Conservation (phyloP, 2,797 vertebrate species). For the Cheirogaleus major region DNA sequence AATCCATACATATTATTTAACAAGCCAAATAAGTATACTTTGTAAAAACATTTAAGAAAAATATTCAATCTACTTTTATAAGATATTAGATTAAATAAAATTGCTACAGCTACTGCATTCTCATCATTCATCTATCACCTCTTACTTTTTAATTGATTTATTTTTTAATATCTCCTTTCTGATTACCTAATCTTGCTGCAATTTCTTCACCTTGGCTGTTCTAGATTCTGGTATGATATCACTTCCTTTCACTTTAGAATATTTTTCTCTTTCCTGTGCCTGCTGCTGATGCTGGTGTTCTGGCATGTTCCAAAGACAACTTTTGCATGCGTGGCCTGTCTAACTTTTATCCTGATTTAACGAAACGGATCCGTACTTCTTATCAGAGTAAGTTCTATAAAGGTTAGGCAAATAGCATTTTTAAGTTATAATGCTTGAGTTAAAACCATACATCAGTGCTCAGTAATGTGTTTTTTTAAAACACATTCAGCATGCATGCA, state of each 20-base stretch:
- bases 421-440: slow-evolving; percentile 80
- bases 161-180: slow-evolving; percentile 79
- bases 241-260: slow-evolving; percentile 94
- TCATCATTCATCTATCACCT: slow-evolving; percentile 82
- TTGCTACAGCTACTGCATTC: slow-evolving; percentile 81
- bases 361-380: slow-evolving; percentile 99
- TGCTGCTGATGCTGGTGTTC: slow-evolving; percentile 93
- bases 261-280: slow-evolving; percentile 91
- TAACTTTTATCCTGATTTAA: slow-evolving; percentile 99
- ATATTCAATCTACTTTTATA: background rate
- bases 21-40: slow-evolving; percentile 26
- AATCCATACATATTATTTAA: slow-evolving; percentile 41
- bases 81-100: slow-evolving; percentile 60
- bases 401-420: slow-evolving; percentile 84
- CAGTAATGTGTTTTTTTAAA: slow-evolving; percentile 85
- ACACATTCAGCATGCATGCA: slow-evolving; percentile 88
- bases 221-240: slow-evolving; percentile 87
- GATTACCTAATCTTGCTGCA: slow-evolving; percentile 85
- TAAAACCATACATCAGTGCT: slow-evolving; percentile 79
- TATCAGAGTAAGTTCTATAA: slow-evolving; percentile 97
- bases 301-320: slow-evolving; percentile 98
- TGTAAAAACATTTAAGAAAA: slow-evolving; percentile 38
- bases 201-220: slow-evolving; percentile 86
- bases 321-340: slow-evolving; percentile 99
- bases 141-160: slow-evolving; percentile 80